These are phyloP conservation scores for Artibeus lituratus DNA, from an alignment of 2,797 vertebrate species.

Conservation along the genomic window DNA sequence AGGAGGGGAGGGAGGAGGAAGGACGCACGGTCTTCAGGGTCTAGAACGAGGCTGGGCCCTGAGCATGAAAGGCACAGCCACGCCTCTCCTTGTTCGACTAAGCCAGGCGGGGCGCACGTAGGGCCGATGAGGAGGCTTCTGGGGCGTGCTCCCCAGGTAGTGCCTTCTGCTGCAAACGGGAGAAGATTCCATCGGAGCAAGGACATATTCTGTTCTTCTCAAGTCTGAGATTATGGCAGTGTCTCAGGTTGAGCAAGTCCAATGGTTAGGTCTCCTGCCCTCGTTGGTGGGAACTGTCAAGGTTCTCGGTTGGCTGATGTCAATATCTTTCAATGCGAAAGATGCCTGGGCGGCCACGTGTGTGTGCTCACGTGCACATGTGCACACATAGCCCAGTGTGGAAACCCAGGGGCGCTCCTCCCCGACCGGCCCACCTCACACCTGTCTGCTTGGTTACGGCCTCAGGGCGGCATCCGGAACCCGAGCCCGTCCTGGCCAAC, in stretches of 20 bases:
- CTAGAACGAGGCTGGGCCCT: neutral
- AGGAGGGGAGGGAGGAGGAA: neutral
- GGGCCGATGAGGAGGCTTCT: neutral
- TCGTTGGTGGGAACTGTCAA: neutral
- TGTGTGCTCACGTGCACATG: no score
- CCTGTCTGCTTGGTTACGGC: neutral
- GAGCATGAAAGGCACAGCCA: neutral
- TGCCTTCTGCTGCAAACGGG: neutral
- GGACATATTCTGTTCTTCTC: neutral
- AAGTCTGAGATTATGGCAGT: neutral
- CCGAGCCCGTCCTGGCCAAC: neutral
- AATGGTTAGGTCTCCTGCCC: no score
- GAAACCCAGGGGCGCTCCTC: neutral
- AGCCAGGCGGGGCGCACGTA: neutral
- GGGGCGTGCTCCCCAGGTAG: neutral
- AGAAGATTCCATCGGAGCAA: neutral
- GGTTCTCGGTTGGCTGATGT: neutral
- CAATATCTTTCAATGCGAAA: neutral
- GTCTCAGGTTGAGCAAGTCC: neutral
- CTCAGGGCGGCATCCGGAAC: neutral
- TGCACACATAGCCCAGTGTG: rapidly evolving
- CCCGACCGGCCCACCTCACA: rapidly evolving
- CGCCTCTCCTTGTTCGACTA: neutral
- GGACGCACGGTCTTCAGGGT: neutral
- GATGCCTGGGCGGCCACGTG: rapidly evolving